Evolutionary conservation across 23 tunicate species (phyloP), one percentile per base, ranked within the genome.

Genomic region (Botrylloides violaceus): DNA sequence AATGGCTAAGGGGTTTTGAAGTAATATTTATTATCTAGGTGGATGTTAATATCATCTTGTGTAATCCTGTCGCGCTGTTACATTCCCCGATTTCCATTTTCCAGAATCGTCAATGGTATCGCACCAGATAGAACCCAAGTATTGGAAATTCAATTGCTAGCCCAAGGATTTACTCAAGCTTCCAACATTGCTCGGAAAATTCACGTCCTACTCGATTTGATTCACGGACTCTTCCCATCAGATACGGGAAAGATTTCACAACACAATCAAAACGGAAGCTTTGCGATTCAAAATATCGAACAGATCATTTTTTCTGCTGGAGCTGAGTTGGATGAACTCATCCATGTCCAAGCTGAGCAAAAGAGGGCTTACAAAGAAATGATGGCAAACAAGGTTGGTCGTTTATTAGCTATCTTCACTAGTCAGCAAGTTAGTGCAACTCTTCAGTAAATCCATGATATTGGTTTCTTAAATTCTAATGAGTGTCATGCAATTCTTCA

Each of bases 161-260:
- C 97, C 32, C 97, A 83, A 56, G 97, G 97, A 26, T 90, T 90
- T 78, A 90, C 97, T 2, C 76, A 83, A 33, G 97, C 97, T 19
- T 57, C 68, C 5, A 62, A 83, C 56, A 58, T 90, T 21, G 62
- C 97, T 33, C 56, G 43, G 1, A 90, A 90, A 75, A 72, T 90
- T 28, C 70, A 66, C 58, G 32, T 73, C 2, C 70, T 90, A 5
- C 58, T 79, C 38, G 79, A 90, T 32, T 73, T 90, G 22, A 37
- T 73, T 35, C 84, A 78, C 1, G 35, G 81, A 18, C 29, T 90
- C 19, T 72, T 83, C 22, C 75, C 97, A 32, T 82, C 90, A 31
- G 32, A 72, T 1, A 71, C 90, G 31, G 83, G 79, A 64, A 32
- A 55, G 34, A 6, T 27, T 1, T 7, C 29, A 3, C 33, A 7